Percentiles rank a stretch among this genome's conserved stretches.
Conservation (phyloP, 1,140 invertebrate genomes). For the Cotesia chilonis region DNA sequence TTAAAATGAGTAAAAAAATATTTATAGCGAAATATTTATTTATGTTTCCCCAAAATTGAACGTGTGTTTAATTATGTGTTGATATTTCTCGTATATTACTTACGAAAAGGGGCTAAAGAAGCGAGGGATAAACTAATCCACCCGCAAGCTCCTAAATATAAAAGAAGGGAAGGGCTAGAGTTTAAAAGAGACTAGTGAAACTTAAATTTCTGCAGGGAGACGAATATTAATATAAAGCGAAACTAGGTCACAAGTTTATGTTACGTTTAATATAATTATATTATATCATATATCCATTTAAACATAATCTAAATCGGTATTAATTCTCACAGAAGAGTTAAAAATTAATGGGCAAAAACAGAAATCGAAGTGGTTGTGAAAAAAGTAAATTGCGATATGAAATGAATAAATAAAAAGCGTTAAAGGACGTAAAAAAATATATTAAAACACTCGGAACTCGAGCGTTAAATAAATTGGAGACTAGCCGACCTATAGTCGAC, state of each 20-base stretch:
- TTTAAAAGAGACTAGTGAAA: constrained; percentile 9
- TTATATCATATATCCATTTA: constrained; percentile 22
- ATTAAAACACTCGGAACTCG: neutral
- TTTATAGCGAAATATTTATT: too few relatives aligned
- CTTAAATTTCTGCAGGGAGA: constrained; percentile 22
- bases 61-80: too few relatives aligned
- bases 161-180: too few relatives aligned
- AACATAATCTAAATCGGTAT: too few relatives aligned
- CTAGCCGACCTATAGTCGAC: constrained; percentile 14
- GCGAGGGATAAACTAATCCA: constrained; percentile 10
- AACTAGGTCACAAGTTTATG: constrained; percentile 61
- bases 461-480: constrained; percentile 24
- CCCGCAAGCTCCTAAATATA: constrained; percentile 32
- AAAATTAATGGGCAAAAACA: too few relatives aligned
- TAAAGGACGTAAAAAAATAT: neutral
- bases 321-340: too few relatives aligned
- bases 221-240: constrained; percentile 30
- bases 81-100: neutral
- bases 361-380: too few relatives aligned
- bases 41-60: constrained; percentile 7
- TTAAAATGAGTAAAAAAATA: too few relatives aligned
- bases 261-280: constrained; percentile 49
- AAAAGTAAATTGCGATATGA: constrained; percentile 1
- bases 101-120: constrained; percentile 19
- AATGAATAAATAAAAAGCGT: constrained; percentile 2